Conservation (phyloP, 2,797 vertebrate species). For the Carapus acus region DNA sequence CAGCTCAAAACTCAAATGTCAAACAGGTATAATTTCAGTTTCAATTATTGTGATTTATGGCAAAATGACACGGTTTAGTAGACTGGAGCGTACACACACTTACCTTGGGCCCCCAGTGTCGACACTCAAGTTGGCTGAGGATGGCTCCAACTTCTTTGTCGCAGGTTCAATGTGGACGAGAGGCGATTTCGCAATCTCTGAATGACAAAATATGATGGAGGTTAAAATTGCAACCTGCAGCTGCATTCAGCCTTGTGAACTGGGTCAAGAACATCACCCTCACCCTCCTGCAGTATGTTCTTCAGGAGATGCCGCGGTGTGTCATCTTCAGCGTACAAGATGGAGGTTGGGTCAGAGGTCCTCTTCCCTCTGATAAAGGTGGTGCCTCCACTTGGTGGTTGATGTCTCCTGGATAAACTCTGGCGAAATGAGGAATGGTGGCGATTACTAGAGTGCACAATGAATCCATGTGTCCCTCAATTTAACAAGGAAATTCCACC, state of each 20-base stretch:
- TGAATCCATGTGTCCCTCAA: no score
- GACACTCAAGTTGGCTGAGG: conserved; percentile 33
- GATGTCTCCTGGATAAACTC: conserved; percentile 52
- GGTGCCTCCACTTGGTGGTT: conserved; percentile 28
- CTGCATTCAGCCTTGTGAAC: background rate
- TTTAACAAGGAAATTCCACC: no score
- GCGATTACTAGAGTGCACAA: no score
- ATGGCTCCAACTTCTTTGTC: conserved; percentile 18
- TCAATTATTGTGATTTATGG: no score
- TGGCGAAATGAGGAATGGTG: conserved; percentile 22
- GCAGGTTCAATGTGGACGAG: conserved; percentile 52
- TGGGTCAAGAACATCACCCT: background rate
- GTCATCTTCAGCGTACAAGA: conserved; percentile 47
- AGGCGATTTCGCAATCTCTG: conserved; percentile 66
- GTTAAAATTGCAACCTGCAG: conserved; percentile 2
- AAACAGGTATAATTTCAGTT: conserved; percentile 4
- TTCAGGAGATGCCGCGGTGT: conserved; percentile 63
- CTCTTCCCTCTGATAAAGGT: conserved; percentile 8
- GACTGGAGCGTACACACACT: background rate
- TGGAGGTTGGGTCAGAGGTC: conserved; percentile 8
- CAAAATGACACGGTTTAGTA: no score
- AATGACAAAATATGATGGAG: conserved; percentile 7
- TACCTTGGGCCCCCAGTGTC: conserved; percentile 52
- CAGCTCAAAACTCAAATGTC: conserved; percentile 53
- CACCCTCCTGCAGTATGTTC: conserved; percentile 64